A percentile compares a stretch with the other conserved stretches of the same genome.
These are phyloP conservation scores for Chalcis sispes DNA, from an alignment of 2,888 invertebrate genomes.

Conservation along the genomic window DNA sequence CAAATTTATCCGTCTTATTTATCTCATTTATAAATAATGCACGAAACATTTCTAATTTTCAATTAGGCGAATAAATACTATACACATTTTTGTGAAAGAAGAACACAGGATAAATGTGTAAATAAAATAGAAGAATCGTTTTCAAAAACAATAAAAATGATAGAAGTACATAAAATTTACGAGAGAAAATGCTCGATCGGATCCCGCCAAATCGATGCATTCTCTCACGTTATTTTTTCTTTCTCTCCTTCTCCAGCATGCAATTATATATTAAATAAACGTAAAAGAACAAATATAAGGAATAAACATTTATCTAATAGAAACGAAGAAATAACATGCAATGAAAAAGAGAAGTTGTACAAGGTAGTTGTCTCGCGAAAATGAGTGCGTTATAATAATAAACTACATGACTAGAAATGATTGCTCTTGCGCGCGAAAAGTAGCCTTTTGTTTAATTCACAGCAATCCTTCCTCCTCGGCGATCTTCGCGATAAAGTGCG, in stretches of 20 bases:
- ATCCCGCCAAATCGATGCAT: constrained; percentile 70
- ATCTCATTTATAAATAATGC: constrained; percentile 64
- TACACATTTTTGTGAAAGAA: constrained; percentile 61
- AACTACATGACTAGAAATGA: constrained; percentile 58
- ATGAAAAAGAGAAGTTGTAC: constrained; percentile 28
- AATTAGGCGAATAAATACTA: constrained; percentile 72
- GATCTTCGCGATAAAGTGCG: background rate
- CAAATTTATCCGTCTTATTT: constrained; percentile 26
- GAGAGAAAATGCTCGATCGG: constrained; percentile 64
- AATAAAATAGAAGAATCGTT: constrained; percentile 47
- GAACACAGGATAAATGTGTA: constrained; percentile 37
- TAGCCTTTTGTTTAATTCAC: constrained; percentile 34
- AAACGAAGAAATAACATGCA: constrained; percentile 33
- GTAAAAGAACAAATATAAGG: constrained; percentile 22
- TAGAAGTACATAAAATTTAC: constrained; percentile 16
- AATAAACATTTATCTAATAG: constrained; percentile 43
- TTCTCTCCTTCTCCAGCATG: constrained; percentile 50
- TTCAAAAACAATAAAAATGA: constrained; percentile 19
- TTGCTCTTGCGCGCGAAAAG: constrained; percentile 53
- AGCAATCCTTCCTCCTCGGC: background rate
- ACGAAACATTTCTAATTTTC: constrained; percentile 62
- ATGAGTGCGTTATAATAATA: constrained; percentile 38
- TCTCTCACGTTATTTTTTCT: constrained; percentile 43
- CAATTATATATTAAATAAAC: constrained; percentile 40
- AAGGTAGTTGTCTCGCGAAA: constrained; percentile 24